phyloP scores from a whole-genome alignment of 2,797 vertebrate genomes.

The Poecilia picta region DNA sequence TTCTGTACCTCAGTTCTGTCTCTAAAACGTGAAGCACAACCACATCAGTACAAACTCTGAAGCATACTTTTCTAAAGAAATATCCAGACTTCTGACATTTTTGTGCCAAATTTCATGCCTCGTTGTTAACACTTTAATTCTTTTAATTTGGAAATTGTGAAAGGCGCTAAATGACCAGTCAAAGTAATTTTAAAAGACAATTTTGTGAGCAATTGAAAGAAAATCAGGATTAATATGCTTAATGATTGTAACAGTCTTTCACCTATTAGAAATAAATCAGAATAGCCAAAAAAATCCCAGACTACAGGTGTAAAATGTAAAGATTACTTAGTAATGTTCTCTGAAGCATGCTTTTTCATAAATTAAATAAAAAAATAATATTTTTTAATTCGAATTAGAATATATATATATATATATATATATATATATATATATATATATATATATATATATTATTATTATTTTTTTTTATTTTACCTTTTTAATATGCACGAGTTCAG shows the following conservation, averaged over 20 bases:
- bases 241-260: neutral
- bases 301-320: neutral
- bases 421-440: too few relatives aligned
- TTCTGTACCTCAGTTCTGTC: slow-evolving; percentile 20
- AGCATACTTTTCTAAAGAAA: neutral
- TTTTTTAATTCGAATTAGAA: too few relatives aligned
- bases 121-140: neutral
- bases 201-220: neutral
- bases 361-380: too few relatives aligned
- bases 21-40: slow-evolving; percentile 3
- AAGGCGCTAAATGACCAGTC: neutral
- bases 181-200: neutral
- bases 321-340: neutral
- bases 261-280: neutral
- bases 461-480: too few relatives aligned
- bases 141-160: neutral
- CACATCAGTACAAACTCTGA: neutral
- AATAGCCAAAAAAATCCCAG: neutral
- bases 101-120: neutral
- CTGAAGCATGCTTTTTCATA: neutral
- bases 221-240: neutral
- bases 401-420: too few relatives aligned
- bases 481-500: too few relatives aligned
- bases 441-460: too few relatives aligned
- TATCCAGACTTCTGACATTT: neutral